These are phyloP conservation scores for Panthera tigris DNA, from an alignment of 2,113 vertebrate species.

Conservation along the genomic window DNA sequence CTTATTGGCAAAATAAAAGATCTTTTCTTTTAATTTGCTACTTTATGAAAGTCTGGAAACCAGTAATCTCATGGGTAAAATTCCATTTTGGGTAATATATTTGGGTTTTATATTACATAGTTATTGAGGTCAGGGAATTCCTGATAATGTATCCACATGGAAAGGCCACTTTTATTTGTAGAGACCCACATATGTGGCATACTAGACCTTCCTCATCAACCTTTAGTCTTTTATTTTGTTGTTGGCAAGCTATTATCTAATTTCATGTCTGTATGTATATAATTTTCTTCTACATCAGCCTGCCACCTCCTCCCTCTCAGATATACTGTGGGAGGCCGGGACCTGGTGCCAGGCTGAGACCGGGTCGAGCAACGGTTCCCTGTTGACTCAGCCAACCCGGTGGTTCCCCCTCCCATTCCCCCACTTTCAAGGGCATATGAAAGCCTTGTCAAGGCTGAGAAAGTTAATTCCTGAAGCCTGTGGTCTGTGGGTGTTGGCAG, in stretches of 20 bases:
- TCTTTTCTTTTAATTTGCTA: not conserved
- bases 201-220: not conserved
- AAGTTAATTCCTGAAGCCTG: no score
- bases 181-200: not conserved
- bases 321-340: not conserved
- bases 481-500: no score
- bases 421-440: no score
- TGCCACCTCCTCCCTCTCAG: not conserved
- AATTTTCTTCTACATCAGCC: not conserved
- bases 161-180: not conserved
- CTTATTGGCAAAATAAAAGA: not conserved
- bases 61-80: not conserved
- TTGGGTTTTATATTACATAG: not conserved
- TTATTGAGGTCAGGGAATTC: not conserved
- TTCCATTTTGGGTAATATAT: not conserved
- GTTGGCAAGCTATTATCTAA: not conserved
- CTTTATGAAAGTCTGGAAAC: not conserved
- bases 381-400: no score
- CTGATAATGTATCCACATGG: not conserved
- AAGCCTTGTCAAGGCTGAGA: no score
- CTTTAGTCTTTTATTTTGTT: not conserved
- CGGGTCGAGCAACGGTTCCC: no score
- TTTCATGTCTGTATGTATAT: not conserved
- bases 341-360: no score
- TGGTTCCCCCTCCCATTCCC: no score